phyloP scores from a whole-genome alignment of 2,888 invertebrate species.

The Prostheceraeus crozeri region DNA sequence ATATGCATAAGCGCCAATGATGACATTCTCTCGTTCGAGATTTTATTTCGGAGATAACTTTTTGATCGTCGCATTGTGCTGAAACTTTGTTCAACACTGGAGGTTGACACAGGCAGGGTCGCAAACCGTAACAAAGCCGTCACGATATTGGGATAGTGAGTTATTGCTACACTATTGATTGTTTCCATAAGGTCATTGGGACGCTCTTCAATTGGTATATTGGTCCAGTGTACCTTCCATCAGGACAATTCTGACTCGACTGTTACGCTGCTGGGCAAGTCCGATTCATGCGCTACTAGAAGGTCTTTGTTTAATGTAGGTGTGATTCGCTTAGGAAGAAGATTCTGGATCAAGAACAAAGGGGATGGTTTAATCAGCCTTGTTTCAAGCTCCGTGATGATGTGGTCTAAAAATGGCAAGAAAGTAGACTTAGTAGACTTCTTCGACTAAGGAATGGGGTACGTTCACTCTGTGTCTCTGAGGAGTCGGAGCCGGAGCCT shows the following conservation, averaged over 20 bases:
- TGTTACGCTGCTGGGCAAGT: not conserved
- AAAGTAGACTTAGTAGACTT: no score
- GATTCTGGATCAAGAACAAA: not conserved
- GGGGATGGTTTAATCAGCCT: conserved; percentile 4
- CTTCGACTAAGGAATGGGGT: no score
- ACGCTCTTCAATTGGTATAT: conserved; percentile 4
- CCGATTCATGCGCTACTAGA: no score
- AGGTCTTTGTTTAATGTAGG: no score
- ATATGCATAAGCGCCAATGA: conserved; percentile 11
- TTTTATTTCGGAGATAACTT: conserved; percentile 19
- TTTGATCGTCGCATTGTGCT: conserved; percentile 5
- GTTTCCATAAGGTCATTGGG: not conserved
- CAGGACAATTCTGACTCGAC: not conserved
- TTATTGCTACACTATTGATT: not conserved
- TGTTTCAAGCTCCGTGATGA: not conserved
- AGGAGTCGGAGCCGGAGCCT: no score
- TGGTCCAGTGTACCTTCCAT: conserved; percentile 2
- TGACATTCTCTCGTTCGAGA: conserved; percentile 6
- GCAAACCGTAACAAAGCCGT: conserved; percentile 1
- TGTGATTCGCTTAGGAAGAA: no score
- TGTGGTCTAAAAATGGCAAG: conserved; percentile 17
- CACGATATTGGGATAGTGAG: conserved; percentile 6
- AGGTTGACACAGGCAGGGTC: not conserved
- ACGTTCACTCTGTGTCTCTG: no score
- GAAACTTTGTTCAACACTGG: not conserved